A percentile compares a stretch with the other conserved stretches of the same genome.
phyloP scores from a whole-genome alignment of 2,797 vertebrate genomes.

The Echeneis naucrates region DNA sequence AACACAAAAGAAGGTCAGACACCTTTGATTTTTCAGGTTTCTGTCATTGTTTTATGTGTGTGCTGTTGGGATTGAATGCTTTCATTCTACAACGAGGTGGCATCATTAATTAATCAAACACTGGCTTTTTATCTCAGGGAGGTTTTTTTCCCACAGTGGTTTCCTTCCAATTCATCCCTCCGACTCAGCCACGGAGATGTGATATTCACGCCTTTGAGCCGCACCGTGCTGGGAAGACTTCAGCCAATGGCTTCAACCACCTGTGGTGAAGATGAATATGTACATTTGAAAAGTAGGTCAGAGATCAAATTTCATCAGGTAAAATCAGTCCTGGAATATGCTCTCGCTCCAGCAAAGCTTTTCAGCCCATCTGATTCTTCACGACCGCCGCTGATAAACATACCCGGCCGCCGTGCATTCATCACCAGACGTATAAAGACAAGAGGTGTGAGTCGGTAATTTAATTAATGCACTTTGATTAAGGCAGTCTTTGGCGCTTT shows the following conservation, averaged over 20 bases:
- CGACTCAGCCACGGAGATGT: slow-evolving; percentile 60
- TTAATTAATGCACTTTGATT: slow-evolving; percentile 65
- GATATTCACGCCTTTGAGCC: slow-evolving; percentile 78
- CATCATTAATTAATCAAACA: slow-evolving; percentile 76
- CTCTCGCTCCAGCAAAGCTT: slow-evolving; percentile 60
- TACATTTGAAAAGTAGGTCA: slow-evolving; percentile 79
- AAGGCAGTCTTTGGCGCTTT: slow-evolving; percentile 36
- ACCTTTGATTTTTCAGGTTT: slow-evolving; percentile 47
- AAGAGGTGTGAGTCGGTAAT: slow-evolving; percentile 45
- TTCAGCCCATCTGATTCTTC: slow-evolving; percentile 69
- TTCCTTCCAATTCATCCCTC: slow-evolving; percentile 63
- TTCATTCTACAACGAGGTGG: slow-evolving; percentile 51
- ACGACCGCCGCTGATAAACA: slow-evolving; percentile 69
- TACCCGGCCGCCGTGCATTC: slow-evolving; percentile 55
- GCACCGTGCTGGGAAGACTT: slow-evolving; percentile 69
- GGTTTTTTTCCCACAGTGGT: slow-evolving; percentile 61
- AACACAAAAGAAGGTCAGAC: slow-evolving; percentile 57
- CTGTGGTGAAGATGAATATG: slow-evolving; percentile 81
- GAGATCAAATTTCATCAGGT: slow-evolving; percentile 79
- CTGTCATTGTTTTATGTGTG: slow-evolving; percentile 43
- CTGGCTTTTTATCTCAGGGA: slow-evolving; percentile 67
- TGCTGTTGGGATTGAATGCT: slow-evolving; percentile 36
- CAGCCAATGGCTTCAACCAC: slow-evolving; percentile 76
- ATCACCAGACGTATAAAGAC: slow-evolving; percentile 49
- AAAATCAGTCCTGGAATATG: slow-evolving; percentile 71